phyloP scores from a whole-genome alignment of 2,113 vertebrate species.

The Condylura cristata region DNA sequence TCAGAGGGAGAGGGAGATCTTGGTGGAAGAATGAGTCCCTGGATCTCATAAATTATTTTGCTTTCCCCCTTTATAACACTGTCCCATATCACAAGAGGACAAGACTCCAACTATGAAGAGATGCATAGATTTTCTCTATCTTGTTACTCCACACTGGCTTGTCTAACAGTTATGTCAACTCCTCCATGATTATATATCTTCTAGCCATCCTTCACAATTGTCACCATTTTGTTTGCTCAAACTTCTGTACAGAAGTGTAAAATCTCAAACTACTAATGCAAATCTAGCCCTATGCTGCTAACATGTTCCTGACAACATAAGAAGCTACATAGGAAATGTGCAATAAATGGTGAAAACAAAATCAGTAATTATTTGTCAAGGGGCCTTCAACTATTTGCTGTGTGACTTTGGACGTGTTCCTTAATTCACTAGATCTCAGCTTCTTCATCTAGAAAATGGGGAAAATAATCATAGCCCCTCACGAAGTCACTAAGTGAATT shows the following conservation, averaged over 20 bases:
- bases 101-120: not conserved
- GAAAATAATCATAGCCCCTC: not conserved
- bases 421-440: not conserved
- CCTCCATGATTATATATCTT: not conserved
- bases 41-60: not conserved
- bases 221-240: not conserved
- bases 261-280: not conserved
- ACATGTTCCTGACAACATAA: not conserved
- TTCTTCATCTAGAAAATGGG: not conserved
- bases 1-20: not conserved
- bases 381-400: not conserved
- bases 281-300: not conserved
- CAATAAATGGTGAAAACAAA: not conserved
- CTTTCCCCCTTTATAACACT: not conserved
- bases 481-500: not conserved
- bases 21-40: not conserved
- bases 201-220: not conserved
- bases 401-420: accelerated
- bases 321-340: not conserved
- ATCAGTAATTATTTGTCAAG: not conserved
- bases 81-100: not conserved
- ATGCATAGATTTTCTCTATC: not conserved
- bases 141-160: not conserved
- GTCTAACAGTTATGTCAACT: not conserved
- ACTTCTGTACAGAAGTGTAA: not conserved